Conservation (phyloP, 2,888 invertebrate species). For the Callinectes sapidus region DNA sequence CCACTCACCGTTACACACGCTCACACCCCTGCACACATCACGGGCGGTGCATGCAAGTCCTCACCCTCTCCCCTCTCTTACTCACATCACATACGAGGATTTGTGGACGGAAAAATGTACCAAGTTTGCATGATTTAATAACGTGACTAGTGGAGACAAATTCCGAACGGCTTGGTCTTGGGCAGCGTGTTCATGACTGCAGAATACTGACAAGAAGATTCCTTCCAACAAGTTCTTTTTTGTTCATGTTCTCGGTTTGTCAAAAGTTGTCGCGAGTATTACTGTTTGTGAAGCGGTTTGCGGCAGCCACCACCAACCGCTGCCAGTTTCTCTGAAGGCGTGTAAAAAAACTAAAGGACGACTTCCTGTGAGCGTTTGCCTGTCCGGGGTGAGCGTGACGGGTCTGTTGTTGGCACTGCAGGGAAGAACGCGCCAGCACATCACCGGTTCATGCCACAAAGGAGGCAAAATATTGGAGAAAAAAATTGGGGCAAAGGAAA, state of each 20-base stretch:
- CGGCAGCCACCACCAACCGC: not conserved
- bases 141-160: not conserved
- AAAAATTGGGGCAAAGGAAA: not conserved
- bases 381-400: not conserved
- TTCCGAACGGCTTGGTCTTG: not conserved
- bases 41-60: too few species aligned
- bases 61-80: too few species aligned
- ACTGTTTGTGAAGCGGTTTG: not conserved
- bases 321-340: not conserved
- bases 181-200: not conserved
- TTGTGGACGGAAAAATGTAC: not conserved
- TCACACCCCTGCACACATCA: too few species aligned
- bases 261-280: not conserved
- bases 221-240: not conserved
- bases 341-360: not conserved
- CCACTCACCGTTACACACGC: not conserved
- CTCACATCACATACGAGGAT: not conserved
- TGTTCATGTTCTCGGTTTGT: not conserved
- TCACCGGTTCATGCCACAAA: not conserved
- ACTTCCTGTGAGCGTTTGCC: not conserved
- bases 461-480: not conserved
- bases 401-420: not conserved
- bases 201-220: not conserved
- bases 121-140: not conserved
- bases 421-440: not conserved